Evolutionary conservation across 2,888 invertebrate species (phyloP), one percentile per base, ranked within the genome.

Genomic region (Trachelus iudaicus): DNA sequence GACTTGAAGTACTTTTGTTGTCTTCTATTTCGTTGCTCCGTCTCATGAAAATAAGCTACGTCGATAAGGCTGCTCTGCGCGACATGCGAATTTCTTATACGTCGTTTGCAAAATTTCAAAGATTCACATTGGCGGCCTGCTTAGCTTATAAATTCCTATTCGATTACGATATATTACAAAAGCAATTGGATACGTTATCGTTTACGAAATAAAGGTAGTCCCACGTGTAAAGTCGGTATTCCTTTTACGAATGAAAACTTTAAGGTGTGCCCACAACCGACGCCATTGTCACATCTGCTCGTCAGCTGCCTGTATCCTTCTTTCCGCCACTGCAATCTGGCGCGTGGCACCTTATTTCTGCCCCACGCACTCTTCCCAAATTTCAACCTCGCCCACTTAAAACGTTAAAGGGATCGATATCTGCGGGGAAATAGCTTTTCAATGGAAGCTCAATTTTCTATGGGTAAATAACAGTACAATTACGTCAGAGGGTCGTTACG

Each of bases 1-100:
- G 75, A 81, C 87, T 83, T 88, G 85, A 87, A 84, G 86, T 87
- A 89, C 88, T 89, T 90, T 89, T 88, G 89, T 90, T 89, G 88
- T 87, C 88, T 87, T 87, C 86, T 83, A 86, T 33, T 71, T 71
- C 85, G 83, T 85, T 80, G 77, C 77, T 82, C 83, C 83, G 84
- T 83, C 82, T 84, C 83, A 83, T 86, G 84, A 86, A 87, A 87
- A 86, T 86, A 86, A 85, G 82, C 81, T 83, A 81, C 79, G 82
- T 83, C 85, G 80, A 84, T 79, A 81, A 73, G 79, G 81, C 79
- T 82, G 79, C 76, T 76, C 76, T 40, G 69, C 35, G 23, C 40
- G 40, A 56, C 15, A 9, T 56, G 9, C 56, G 56, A 56, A 56
- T 56, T 9, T 56, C 9, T 56, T 23, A 23, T 56, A 56, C 2